Conservation (phyloP, 2,113 vertebrate genomes). For the Alosa alosa region DNA sequence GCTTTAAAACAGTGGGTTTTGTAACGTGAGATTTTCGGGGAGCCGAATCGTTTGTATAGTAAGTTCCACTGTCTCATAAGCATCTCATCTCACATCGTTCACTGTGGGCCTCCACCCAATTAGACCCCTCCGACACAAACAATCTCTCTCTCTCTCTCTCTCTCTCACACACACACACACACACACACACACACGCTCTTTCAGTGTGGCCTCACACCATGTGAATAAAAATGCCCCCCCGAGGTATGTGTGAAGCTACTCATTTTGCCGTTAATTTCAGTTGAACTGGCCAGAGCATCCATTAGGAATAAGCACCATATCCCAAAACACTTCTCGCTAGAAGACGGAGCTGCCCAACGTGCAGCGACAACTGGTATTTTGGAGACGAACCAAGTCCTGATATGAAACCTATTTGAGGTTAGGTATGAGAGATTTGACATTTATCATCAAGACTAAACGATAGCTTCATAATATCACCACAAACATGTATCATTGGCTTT, state of each 20-base stretch:
- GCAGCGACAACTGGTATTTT: not conserved
- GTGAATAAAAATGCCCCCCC: not conserved
- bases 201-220: not conserved
- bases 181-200: not conserved
- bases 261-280: conserved; percentile 6
- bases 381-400: not conserved
- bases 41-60: not conserved
- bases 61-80: not conserved
- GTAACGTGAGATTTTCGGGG: not conserved
- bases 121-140: not conserved
- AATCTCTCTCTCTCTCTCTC: not conserved
- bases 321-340: not conserved
- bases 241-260: conserved; percentile 5
- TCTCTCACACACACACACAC: not conserved
- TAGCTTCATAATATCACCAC: not conserved
- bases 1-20: not conserved
- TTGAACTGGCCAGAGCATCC: not conserved
- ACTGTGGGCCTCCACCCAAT: not conserved
- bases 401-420: not conserved
- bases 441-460: not conserved
- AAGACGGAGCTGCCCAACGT: not conserved
- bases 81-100: not conserved
- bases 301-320: not conserved
- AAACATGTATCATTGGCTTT: not conserved
- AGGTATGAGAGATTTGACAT: not conserved